Evolutionary conservation across 1,140 invertebrate genomes (phyloP), one percentile per base, ranked within the genome.

Genomic region (Psix sp.): DNA sequence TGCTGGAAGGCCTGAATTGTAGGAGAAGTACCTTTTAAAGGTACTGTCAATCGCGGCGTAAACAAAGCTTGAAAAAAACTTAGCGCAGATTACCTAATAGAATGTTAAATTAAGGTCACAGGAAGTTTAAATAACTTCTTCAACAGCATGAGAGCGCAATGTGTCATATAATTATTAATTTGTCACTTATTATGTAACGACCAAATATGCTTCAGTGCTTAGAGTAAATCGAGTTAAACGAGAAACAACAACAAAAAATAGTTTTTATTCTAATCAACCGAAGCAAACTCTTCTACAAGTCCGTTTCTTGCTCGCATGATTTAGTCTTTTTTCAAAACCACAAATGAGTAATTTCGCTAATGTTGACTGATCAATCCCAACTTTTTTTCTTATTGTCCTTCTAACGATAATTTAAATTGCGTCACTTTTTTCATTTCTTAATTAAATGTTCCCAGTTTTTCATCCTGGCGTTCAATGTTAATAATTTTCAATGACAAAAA

Each of bases 81-180:
- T 15, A 43, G 42, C 36, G 16, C 21, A 4, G 29, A 42, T 66
- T 66, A 66, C 24, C 49, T 66, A 66, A 66, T 66, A 66, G 62
- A 66, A 66, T 66, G 42, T 24, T 56, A 33, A 66, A 66, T 66
- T 66, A 66, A 66, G 62, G 62, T 66, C 62, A 66, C 62, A 48
- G 51, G 62, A 66, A 56, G 62, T 56, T 54, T 56, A 18, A 56
- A 40, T 63, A 48, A 48, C 62, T 54, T 56, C 49, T 66, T 54
- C 24, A 56, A 54, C 36, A 66, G 46, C 48, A 52, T 13, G 16
- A 18, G 13, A 63, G 13, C 21, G 36, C 10, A 56, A 65, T 24
- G 14, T 39, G 51, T 21, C 42, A 33, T 39, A 65, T 66, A 56
- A 48, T 56, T 66, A 66, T 46, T 48, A 66, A 66, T 56, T 66